Conservation (phyloP, 2,888 invertebrate genomes). For the Heliconius hortense region DNA sequence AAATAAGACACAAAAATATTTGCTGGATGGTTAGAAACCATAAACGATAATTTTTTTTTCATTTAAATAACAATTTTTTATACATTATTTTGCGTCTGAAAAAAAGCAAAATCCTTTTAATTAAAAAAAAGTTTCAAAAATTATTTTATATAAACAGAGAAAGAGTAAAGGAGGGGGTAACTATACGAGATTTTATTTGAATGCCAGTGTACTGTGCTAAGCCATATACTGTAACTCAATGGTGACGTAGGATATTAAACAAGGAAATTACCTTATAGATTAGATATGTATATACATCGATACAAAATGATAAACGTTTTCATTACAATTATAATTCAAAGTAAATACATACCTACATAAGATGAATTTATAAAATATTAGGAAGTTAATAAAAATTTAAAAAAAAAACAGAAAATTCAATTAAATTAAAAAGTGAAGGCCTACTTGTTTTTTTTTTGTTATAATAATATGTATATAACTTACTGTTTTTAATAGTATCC, state of each 20-base stretch:
- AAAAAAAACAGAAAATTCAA: no score
- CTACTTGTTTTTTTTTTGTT: background rate
- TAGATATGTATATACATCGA: background rate
- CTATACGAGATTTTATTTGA: background rate
- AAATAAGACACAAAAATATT: no score
- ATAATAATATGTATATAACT: conserved; percentile 37
- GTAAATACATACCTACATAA: no score
- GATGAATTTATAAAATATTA: background rate
- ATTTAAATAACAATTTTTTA: no score
- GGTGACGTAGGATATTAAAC: background rate
- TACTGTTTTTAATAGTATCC: conserved; percentile 83
- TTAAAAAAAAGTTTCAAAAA: background rate
- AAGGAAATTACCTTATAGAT: background rate
- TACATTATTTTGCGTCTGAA: no score
- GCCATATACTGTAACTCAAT: background rate
- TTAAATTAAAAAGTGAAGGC: background rate
- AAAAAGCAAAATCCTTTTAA: no score
- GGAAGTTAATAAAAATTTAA: background rate
- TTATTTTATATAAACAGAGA: background rate
- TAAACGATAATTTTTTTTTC: no score
- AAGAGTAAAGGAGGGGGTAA: no score
- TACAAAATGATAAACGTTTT: background rate
- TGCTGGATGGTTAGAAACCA: no score
- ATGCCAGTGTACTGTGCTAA: background rate
- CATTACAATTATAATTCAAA: no score